phyloP scores from a whole-genome alignment of 2,113 vertebrate species.

The Hemiprocne comata region DNA sequence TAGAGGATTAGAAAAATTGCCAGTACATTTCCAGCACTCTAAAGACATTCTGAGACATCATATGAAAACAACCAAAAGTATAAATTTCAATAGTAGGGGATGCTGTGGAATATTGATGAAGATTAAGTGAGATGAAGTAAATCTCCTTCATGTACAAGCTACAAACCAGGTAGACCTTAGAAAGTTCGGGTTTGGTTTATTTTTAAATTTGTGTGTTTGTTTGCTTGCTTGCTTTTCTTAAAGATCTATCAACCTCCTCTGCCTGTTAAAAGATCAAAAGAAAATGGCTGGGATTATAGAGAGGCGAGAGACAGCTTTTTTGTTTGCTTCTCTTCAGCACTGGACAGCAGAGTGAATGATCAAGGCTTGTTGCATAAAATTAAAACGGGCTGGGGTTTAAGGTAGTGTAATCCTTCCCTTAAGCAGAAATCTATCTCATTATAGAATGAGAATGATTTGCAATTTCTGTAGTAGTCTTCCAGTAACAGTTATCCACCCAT shows the following conservation, averaged over 20 bases:
- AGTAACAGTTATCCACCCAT: not conserved
- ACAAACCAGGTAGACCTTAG: not conserved
- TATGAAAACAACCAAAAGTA: not conserved
- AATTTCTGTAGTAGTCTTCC: not conserved
- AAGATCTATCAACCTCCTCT: not conserved
- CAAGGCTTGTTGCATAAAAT: not conserved
- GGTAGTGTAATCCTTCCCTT: not conserved
- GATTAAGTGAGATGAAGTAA: not conserved
- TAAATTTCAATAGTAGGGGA: not conserved
- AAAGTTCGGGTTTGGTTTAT: not conserved
- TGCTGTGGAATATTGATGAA: not conserved
- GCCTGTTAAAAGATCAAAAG: not conserved
- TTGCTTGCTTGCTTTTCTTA: not conserved
- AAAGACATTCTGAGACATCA: not conserved
- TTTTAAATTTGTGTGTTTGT: not conserved
- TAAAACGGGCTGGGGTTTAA: not conserved
- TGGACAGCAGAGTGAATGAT: slow-evolving; percentile 21
- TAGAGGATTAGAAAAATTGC: not conserved
- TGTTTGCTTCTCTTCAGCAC: slow-evolving; percentile 31
- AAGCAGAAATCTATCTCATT: not conserved
- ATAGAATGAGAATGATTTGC: not conserved
- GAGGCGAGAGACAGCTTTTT: not conserved
- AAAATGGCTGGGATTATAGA: not conserved
- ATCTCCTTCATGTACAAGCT: not conserved
- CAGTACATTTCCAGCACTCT: not conserved